These are phyloP conservation scores for Meghimatium bilineatum DNA, from an alignment of 2,888 invertebrate species.

Conservation along the genomic window DNA sequence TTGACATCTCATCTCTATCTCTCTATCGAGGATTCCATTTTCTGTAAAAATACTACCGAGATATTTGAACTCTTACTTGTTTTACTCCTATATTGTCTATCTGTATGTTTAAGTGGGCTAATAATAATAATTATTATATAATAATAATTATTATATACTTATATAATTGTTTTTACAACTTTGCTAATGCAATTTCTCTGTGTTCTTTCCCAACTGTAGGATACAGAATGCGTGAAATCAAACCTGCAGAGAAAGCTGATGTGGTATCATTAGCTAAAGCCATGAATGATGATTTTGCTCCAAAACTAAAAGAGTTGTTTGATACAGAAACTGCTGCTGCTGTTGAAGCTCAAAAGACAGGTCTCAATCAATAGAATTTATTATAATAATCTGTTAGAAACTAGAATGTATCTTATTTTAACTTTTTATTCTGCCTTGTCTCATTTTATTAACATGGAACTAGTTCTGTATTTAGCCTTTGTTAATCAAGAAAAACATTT, in stretches of 20 bases:
- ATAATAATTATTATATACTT: too few species aligned
- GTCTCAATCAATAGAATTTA: constrained; percentile 52
- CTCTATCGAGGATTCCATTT: too few species aligned
- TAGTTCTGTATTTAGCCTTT: too few species aligned
- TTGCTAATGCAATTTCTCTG: background rate
- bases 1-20: too few species aligned
- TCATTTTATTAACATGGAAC: too few species aligned
- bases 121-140: too few species aligned
- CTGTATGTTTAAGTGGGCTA: too few species aligned
- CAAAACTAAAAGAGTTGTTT: constrained; percentile 75
- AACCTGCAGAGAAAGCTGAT: constrained; percentile 76
- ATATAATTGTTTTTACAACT: background rate
- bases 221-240: constrained; percentile 72
- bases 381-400: background rate
- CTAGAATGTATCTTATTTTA: background rate
- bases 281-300: constrained; percentile 77
- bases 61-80: too few species aligned
- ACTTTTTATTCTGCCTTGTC: background rate
- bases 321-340: constrained; percentile 76
- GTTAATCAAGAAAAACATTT: too few species aligned
- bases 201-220: constrained; percentile 58
- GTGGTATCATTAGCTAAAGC: constrained; percentile 76
- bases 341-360: constrained; percentile 73
- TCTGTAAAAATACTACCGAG: too few species aligned
- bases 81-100: too few species aligned